These are phyloP conservation scores for Cottus gobio DNA, from an alignment of 2,113 vertebrate species.

Conservation along the genomic window DNA sequence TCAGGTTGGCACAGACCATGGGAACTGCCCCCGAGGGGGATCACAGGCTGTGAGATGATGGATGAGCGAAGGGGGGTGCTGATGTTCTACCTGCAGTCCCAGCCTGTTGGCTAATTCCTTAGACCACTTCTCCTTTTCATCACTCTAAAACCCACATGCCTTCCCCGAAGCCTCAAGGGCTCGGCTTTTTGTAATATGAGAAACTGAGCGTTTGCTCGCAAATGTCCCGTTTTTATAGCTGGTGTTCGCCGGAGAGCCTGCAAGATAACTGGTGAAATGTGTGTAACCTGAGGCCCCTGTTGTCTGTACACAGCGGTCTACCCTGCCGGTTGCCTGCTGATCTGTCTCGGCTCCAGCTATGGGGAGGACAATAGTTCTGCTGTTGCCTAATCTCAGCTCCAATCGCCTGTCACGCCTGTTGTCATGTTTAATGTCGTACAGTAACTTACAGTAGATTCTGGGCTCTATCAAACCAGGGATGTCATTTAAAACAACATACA, in stretches of 20 bases:
- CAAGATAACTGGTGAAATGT: constrained; percentile 52
- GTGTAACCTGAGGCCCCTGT: constrained; percentile 51
- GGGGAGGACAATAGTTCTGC: constrained; percentile 12
- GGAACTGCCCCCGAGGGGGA: constrained; percentile 82
- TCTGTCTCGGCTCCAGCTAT: constrained; percentile 16
- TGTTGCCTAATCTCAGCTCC: constrained; percentile 32
- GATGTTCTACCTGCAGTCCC: constrained; percentile 65
- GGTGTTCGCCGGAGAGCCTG: constrained; percentile 51
- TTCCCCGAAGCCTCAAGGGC: constrained; percentile 64
- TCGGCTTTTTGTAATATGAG: constrained; percentile 63
- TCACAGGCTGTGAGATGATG: constrained; percentile 76
- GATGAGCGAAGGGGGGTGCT: constrained; percentile 60
- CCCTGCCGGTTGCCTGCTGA: constrained; percentile 43
- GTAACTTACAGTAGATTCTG: not conserved
- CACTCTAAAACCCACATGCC: constrained; percentile 64
- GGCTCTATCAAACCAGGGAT: not conserved
- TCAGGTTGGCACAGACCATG: constrained; percentile 78
- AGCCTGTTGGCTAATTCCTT: constrained; percentile 81
- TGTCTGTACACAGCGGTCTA: constrained; percentile 42
- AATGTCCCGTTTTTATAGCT: constrained; percentile 64
- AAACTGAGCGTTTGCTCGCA: constrained; percentile 44
- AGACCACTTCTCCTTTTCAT: constrained; percentile 82
- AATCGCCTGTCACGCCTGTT: constrained; percentile 14
- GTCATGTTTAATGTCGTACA: not conserved
- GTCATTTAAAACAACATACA: not conserved